phyloP scores from a whole-genome alignment of 2,797 vertebrate genomes.

The Basileuterus tristriatus region DNA sequence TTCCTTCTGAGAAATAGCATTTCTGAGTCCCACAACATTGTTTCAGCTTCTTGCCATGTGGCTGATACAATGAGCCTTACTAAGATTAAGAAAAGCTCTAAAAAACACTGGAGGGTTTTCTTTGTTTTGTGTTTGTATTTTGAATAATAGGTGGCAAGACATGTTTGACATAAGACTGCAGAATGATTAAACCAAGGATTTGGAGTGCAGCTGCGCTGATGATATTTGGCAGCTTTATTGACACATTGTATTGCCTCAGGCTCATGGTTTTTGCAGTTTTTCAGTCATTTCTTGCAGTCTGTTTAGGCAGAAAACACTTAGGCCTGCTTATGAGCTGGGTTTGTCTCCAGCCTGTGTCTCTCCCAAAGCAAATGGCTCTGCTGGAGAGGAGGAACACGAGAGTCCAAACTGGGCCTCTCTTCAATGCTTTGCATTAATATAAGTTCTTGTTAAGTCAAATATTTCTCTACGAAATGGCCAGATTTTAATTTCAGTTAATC shows the following conservation, averaged over 20 bases:
- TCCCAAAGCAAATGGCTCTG: not conserved
- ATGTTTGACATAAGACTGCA: conserved; percentile 52
- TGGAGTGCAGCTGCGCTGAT: conserved; percentile 37
- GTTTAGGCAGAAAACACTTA: conserved; percentile 19
- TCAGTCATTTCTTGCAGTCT: conserved; percentile 42
- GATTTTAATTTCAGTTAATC: not conserved
- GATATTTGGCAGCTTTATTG: conserved; percentile 60
- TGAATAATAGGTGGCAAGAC: conserved; percentile 53
- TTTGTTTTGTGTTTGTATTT: conserved; percentile 28
- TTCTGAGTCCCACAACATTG: not conserved
- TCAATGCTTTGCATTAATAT: not conserved
- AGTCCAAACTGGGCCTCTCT: not conserved
- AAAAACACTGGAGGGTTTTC: conserved; percentile 22
- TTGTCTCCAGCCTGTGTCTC: not conserved
- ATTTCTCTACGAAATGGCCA: not conserved
- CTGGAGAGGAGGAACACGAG: not conserved
- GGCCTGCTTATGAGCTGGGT: not conserved
- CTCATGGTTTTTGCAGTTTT: conserved; percentile 53
- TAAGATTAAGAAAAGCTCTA: conserved; percentile 34
- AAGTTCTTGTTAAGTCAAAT: not conserved
- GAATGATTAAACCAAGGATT: conserved; percentile 43
- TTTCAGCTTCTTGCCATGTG: conserved; percentile 2
- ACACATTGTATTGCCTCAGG: conserved; percentile 52
- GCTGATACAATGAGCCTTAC: not conserved
- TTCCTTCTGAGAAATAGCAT: not conserved